These are phyloP conservation scores for Labeo calbasu DNA, from an alignment of 2,797 vertebrate species.

Conservation along the genomic window DNA sequence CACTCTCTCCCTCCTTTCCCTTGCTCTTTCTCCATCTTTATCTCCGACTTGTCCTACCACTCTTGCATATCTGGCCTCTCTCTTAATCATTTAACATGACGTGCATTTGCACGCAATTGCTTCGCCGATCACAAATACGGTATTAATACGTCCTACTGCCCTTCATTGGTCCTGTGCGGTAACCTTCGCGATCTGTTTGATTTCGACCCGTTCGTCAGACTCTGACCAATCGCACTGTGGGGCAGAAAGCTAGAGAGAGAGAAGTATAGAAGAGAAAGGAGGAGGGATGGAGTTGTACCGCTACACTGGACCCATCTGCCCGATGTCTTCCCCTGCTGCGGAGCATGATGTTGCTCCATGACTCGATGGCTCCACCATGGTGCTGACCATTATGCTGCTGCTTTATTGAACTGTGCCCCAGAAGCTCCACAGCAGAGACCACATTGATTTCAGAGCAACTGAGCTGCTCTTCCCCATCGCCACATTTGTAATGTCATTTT, in stretches of 20 bases:
- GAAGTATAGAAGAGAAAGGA: conserved; percentile 51
- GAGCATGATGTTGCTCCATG: conserved; percentile 83
- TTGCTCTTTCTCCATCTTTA: conserved; percentile 26
- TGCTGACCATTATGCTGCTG: conserved; percentile 73
- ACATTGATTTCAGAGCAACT: conserved; percentile 48
- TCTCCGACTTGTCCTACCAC: conserved; percentile 4
- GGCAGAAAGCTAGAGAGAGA: conserved; percentile 58
- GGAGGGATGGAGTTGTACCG: conserved; percentile 77
- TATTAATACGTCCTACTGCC: conserved; percentile 3
- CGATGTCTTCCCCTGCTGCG: conserved; percentile 83
- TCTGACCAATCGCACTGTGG: conserved; percentile 49
- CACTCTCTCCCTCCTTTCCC: conserved; percentile 59
- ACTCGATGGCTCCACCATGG: conserved; percentile 78
- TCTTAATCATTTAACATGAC: conserved; percentile 30
- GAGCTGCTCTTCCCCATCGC: conserved; percentile 31
- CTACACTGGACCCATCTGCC: conserved; percentile 86
- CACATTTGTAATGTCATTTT: conserved; percentile 45
- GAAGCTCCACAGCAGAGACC: conserved; percentile 56
- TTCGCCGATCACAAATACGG: conserved; percentile 16
- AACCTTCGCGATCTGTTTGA: conserved; percentile 42
- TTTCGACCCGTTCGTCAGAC: conserved; percentile 53
- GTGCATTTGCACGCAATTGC: conserved; percentile 17
- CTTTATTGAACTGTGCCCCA: conserved; percentile 63
- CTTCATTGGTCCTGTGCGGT: conserved; percentile 47
- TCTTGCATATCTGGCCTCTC: neutral